Base-by-base conservation (phyloP, 1,140 invertebrate genomes). In the Melanaphis sacchari region DNA sequence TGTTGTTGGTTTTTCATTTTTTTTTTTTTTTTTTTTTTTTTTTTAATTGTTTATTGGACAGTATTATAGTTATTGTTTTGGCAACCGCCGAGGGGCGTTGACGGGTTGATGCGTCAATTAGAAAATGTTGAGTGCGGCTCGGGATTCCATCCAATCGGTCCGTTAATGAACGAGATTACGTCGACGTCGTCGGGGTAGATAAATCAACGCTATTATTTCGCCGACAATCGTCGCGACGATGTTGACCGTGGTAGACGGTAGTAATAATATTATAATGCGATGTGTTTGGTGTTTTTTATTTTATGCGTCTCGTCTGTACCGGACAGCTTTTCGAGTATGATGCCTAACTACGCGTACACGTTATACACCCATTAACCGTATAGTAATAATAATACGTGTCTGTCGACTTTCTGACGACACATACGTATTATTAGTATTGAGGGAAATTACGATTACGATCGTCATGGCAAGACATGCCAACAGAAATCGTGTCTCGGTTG, bases 51-150 rank as follows among this genome's bases (percentile, higher is more conserved):
- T 76, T n/a, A 76, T 76, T 76, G 59, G 31, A 76, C 59, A 76
- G 59, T 76, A 76, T 76, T 76, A 76, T 76, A 76, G n/a, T 76
- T 76, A 76, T 76, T n/a, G 59, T 76, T 85, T 41, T 85, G 82
- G 82, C 82, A 85, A 31, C 82, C 24, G 11, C 40, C 15, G 82
- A 40, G 82, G 26, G 24, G 1, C 82, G 82, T 85, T 31, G 84
- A 43, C 84, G 40, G 40, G 84, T 87, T 87, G 31, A 87, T 85
- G 41, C 40, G 41, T 43, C 41, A 87, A 43, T 87, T 87, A 87
- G 26, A 87, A 49, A 41, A 43, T 46, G 41, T 87, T 18, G 36
- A 85, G 11, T 31, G 15, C 11, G 40, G 26, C 41, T 38, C 22
- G n/a, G 82, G 82, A 43, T 46, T 87, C 31, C 40, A 41, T 43